Evolutionary conservation across 2,113 vertebrate genomes (phyloP).

Genomic region (Lates calcarifer): DNA sequence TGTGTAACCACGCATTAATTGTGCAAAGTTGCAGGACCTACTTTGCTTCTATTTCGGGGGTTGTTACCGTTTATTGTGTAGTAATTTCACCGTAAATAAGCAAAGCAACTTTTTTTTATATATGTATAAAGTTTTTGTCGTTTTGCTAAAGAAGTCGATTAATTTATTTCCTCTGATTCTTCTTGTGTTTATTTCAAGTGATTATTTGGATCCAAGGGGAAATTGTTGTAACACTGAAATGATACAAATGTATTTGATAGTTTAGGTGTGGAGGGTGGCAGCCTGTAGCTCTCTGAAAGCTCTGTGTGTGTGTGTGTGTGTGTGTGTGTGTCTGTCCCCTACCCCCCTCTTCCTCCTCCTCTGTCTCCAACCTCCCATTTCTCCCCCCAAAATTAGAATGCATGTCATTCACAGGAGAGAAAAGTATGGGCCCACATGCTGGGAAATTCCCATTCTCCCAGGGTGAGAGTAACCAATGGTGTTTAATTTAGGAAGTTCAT

Average conservation of each 20-base stretch:
- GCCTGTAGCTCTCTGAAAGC: constrained; percentile 35
- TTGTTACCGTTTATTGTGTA: neutral
- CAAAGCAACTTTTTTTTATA: constrained; percentile 41
- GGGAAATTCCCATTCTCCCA: constrained; percentile 81
- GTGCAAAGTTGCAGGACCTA: constrained; percentile 59
- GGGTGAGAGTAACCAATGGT: constrained; percentile 71
- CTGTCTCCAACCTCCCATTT: constrained; percentile 66
- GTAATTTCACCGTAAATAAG: neutral
- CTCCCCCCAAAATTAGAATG: constrained; percentile 81
- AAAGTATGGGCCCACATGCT: constrained; percentile 81
- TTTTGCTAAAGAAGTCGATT: neutral
- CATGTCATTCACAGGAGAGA: constrained; percentile 82
- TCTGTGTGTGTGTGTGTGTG: constrained; percentile 8
- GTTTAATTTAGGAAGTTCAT: constrained; percentile 75
- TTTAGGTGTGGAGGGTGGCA: constrained; percentile 28
- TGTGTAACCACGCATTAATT: constrained; percentile 69
- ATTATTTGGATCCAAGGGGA: fast-evolving
- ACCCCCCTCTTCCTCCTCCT: neutral
- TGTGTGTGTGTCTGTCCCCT: neutral
- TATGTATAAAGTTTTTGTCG: constrained; percentile 11
- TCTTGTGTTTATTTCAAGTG: neutral
- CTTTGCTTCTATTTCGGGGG: constrained; percentile 17
- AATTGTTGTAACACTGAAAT: neutral
- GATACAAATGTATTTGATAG: constrained; percentile 20
- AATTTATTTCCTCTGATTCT: neutral